These are phyloP conservation scores for Rhizoglyphus robini DNA, from an alignment of 1,140 invertebrate genomes.

Conservation along the genomic window DNA sequence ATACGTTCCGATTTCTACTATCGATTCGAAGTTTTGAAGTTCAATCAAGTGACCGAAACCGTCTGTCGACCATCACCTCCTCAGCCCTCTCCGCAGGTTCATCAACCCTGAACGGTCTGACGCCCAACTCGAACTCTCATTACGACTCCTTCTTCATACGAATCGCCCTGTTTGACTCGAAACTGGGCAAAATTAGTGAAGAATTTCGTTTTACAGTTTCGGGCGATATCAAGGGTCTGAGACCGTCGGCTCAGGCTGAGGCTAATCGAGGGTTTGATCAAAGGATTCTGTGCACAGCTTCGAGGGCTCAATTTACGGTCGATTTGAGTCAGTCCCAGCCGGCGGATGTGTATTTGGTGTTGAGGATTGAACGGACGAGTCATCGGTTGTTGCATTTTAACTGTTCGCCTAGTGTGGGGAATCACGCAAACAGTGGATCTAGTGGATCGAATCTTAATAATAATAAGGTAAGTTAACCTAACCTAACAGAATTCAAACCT, in stretches of 20 bases:
- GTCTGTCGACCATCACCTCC: neutral
- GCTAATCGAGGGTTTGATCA: slow-evolving; percentile 16
- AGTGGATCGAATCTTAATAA: neutral
- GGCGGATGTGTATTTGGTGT: slow-evolving; percentile 40
- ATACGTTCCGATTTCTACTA: neutral
- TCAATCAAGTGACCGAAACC: neutral
- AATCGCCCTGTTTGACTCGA: slow-evolving; percentile 46
- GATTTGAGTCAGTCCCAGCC: neutral
- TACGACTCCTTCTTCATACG: slow-evolving; percentile 1
- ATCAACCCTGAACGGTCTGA: too few relatives aligned
- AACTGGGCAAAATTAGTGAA: slow-evolving; percentile 73
- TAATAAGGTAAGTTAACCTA: neutral
- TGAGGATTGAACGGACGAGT: slow-evolving; percentile 71
- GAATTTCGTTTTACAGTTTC: slow-evolving; percentile 76
- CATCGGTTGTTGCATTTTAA: slow-evolving; percentile 43
- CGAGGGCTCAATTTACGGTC: neutral
- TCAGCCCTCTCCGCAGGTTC: too few relatives aligned
- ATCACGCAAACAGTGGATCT: neutral
- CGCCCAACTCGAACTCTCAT: too few relatives aligned
- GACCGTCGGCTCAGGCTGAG: neutral
- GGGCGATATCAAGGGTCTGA: neutral
- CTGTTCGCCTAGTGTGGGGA: neutral
- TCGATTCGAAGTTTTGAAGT: neutral
- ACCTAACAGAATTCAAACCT: too few relatives aligned
- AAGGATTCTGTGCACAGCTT: neutral